Evolutionary conservation across 2,888 invertebrate species (phyloP), one percentile per base, ranked within the genome.

Genomic region (Dromius quadrimaculatus): DNA sequence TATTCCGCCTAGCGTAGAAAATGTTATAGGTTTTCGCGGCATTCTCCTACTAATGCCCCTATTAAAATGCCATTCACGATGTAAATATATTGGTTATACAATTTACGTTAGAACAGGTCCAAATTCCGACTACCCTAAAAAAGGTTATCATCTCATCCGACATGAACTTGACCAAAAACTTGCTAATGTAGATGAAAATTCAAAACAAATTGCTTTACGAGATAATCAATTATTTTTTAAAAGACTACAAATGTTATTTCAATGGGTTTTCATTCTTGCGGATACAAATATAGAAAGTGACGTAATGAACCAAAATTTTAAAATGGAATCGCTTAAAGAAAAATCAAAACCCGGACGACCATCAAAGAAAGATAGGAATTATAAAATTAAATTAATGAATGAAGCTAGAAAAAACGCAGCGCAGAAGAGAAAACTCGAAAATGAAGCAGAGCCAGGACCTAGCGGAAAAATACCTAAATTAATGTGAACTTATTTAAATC

Each of bases 1-100:
- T 36, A 59, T 62, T n/a, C 62, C 62, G 13, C 54, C 57, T 8
- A 15, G 20, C 1, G 13, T 57, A n/a, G 62, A 62, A 38, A 62
- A 43, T 8, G 17, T 70, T 1, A 45, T 70, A 2, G 70, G 70
- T 20, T 70, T 62, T 15, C 70, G 70, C 2, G 50, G 62, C 1
- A 8, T 70, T 13, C 17, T 61, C n/a, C 47, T 70, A 15, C 69
- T 45, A 9, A 9, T 28, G 13, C 5, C 43, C 6, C 34, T 28
- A 3, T 43, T 69, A 17, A 19, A 20, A 22, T n/a, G 17, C 13
- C 69, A 70, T 19, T 9, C 50, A 4, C 22, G 41, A 32, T 19
- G 47, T 6, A 28, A 20, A 11, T 66, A 62, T 36, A 20, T 20
- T 47, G 41, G 41, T 5, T 57, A 54, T 13, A 9, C n/a, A 15